A percentile compares a stretch with the other conserved stretches of the same genome.
These are phyloP conservation scores for Eledone cirrhosa DNA, from an alignment of 2,888 invertebrate genomes.

Conservation along the genomic window DNA sequence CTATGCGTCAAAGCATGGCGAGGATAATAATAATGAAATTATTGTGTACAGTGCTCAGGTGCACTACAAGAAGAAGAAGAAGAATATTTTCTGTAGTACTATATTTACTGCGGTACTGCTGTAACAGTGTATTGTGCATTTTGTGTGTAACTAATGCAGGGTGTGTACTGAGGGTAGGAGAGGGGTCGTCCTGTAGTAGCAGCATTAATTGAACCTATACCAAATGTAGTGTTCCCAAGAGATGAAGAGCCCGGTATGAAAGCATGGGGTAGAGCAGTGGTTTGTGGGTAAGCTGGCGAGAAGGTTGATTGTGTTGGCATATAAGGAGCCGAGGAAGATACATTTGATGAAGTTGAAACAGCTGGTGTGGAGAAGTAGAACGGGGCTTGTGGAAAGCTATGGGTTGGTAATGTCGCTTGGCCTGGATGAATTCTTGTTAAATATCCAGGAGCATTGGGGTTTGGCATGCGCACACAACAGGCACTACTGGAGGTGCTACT, in stretches of 20 bases:
- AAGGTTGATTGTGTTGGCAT: background rate
- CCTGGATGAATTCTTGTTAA: too few species aligned
- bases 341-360: background rate
- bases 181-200: background rate
- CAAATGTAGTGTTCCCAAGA: background rate
- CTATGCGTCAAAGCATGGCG: too few species aligned
- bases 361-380: background rate
- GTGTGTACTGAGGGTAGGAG: slow-evolving; percentile 8
- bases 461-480: too few species aligned
- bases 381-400: background rate
- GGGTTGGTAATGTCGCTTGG: too few species aligned
- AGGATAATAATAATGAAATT: too few species aligned
- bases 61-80: too few species aligned
- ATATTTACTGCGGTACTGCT: slow-evolving; percentile 13
- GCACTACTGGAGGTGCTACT: too few species aligned
- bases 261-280: background rate
- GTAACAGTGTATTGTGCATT: slow-evolving; percentile 24
- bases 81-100: too few species aligned
- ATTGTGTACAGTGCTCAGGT: too few species aligned
- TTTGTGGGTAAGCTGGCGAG: background rate
- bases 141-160: slow-evolving; percentile 21
- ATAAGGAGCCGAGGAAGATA: background rate
- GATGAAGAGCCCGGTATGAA: slow-evolving; percentile 1
- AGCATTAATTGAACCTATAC: background rate
- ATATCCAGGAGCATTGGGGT: too few species aligned